Conservation (phyloP, 2,113 vertebrate species). For the Hepsetus odoe region DNA sequence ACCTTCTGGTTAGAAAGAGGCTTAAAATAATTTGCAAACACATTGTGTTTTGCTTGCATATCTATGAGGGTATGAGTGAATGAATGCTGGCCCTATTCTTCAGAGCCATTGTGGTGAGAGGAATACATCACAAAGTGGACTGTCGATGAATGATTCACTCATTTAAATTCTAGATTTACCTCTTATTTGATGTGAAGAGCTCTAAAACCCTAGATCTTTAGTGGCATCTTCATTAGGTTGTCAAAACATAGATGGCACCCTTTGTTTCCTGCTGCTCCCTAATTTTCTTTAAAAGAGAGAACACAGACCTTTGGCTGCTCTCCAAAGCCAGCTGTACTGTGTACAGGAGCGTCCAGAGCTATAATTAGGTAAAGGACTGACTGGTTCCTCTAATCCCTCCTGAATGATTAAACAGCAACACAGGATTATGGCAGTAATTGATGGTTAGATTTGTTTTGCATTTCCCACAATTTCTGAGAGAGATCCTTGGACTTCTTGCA, state of each 20-base stretch:
- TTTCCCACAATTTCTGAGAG: conserved; percentile 44
- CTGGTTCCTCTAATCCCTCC: conserved; percentile 44
- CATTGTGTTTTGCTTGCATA: background rate
- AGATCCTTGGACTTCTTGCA: background rate
- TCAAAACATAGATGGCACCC: conserved; percentile 62
- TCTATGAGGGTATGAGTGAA: background rate
- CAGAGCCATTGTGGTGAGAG: conserved; percentile 19
- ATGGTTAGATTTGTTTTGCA: conserved; percentile 37
- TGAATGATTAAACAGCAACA: conserved; percentile 55
- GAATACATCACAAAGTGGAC: conserved; percentile 28
- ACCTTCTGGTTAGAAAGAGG: conserved; percentile 30
- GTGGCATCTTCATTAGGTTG: conserved; percentile 68
- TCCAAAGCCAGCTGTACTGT: conserved; percentile 46
- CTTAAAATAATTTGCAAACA: conserved; percentile 10
- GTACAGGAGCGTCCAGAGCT: conserved; percentile 43
- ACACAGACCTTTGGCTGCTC: conserved; percentile 30
- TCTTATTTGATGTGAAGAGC: conserved; percentile 26
- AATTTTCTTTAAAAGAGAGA: conserved; percentile 37
- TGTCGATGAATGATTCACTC: conserved; percentile 29
- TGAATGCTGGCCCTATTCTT: conserved; percentile 29
- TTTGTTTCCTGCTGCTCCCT: conserved; percentile 53
- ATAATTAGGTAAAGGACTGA: conserved; percentile 57
- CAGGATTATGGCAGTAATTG: conserved; percentile 51
- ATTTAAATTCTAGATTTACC: conserved; percentile 38
- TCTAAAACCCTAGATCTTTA: conserved; percentile 75